Evolutionary conservation across 2,797 vertebrate species (phyloP), one percentile per base, ranked within the genome.

Genomic region (Scarus forsteni): DNA sequence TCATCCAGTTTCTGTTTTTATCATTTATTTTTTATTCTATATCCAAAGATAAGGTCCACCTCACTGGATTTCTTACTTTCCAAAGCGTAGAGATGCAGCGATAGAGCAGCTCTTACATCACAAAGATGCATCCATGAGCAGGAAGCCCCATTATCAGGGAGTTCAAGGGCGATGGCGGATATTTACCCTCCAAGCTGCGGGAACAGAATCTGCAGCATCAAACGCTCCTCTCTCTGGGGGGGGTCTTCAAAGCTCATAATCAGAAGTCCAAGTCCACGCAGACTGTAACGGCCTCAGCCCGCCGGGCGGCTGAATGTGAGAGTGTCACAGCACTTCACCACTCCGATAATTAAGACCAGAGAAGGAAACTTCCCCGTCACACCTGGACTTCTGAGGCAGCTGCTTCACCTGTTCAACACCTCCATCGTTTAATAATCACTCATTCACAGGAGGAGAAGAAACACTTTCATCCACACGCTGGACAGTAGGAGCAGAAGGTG

Each of bases 251-350:
- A 85, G 85, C 83, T 70, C 81, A 86, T 90, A 85, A 89, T 90
- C 87, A 84, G 85, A 84, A 85, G 82, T 90, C 85, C 84, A 86
- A 82, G 84, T 87, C 88, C 86, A 86, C 77, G 89, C 86, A 69
- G 83, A 80, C 85, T 86, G 79, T 90, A 86, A 91, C 87, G 79
- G 90, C 77, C 85, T 80, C 63, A 70, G 72, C 83, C 85, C 82
- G 84, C 84, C 85, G 81, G 61, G 86, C 81, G 85, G 88, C 84
- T 85, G 80, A 90, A 83, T 85, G 73, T 79, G 79, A 90, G 87
- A 86, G 88, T 80, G 71, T 62, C 60, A 56, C 71, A 77, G 81
- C 16, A 53, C 59, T 87, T 88, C 82, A 90, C 90, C 85, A 86
- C 76, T 80, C 1, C 18, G 79, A 74, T 86, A 89, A 90, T 91